Percentiles rank a stretch among this genome's conserved stretches.
phyloP scores from a whole-genome alignment of 2,888 invertebrate species.

The Stenodema calcarata region DNA sequence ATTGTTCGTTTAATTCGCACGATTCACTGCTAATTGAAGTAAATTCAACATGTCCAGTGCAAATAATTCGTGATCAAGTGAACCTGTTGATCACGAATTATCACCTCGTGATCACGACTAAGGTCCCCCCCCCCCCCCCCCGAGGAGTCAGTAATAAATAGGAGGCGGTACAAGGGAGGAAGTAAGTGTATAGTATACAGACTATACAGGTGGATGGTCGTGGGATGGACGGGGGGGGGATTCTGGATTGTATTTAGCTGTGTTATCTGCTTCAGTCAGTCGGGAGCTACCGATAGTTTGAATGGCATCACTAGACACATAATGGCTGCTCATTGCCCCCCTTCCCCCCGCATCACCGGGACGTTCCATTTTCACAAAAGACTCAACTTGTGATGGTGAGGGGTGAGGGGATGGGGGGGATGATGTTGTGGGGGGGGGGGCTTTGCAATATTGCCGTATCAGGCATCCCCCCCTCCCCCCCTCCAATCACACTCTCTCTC shows the following conservation, averaged over 20 bases:
- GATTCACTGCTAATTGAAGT: too few relatives aligned
- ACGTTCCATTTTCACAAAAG: constrained; percentile 9
- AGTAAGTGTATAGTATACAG: not conserved
- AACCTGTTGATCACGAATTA: too few relatives aligned
- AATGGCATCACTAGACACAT: constrained; percentile 47
- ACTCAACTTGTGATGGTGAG: not conserved
- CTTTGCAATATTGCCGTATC: constrained; percentile 45
- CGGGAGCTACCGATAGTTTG: constrained; percentile 40
- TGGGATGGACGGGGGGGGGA: not conserved
- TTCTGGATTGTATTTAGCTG: constrained; percentile 31
- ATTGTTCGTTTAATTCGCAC: too few relatives aligned
- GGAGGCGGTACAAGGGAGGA: too few relatives aligned
- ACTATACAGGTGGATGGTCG: not conserved
- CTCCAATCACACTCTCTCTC: not conserved
- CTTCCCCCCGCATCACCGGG: not conserved
- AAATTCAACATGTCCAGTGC: too few relatives aligned
- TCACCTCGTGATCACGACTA: too few relatives aligned
- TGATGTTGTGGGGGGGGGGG: too few relatives aligned
- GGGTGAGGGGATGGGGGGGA: not conserved
- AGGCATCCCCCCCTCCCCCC: constrained; percentile 10
- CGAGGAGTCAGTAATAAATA: too few relatives aligned
- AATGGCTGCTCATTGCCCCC: not conserved
- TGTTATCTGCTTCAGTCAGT: constrained; percentile 45
- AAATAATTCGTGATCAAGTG: too few relatives aligned
- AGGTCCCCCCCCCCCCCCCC: too few relatives aligned